Percentiles rank a stretch among this genome's conserved stretches.
Conservation (phyloP, 2,888 invertebrate species). For the Nymphalis urticae region DNA sequence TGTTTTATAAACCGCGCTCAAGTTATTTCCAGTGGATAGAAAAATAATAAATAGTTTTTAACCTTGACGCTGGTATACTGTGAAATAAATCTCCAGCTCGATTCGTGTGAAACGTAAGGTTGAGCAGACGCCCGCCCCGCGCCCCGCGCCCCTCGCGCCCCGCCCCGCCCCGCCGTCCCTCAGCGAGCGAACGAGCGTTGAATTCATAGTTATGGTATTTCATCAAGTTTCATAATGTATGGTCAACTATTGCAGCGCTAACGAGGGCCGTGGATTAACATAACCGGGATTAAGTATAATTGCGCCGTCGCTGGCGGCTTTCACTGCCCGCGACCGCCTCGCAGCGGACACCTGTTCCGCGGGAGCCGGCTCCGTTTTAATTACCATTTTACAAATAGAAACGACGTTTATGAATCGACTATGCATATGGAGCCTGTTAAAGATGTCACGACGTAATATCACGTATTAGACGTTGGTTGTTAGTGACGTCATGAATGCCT, state of each 20-base stretch:
- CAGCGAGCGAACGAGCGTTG: not conserved
- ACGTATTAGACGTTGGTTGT: no score
- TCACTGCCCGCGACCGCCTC: constrained; percentile 3
- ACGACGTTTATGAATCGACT: not conserved
- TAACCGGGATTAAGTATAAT: constrained; percentile 13
- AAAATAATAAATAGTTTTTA: constrained; percentile 13
- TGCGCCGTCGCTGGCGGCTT: not conserved
- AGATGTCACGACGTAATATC: not conserved
- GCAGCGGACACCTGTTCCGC: not conserved
- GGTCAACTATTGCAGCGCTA: not conserved
- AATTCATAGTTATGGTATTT: constrained; percentile 13
- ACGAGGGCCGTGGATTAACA: constrained; percentile 15
- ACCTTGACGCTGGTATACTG: not conserved
- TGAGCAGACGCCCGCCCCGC: constrained; percentile 1
- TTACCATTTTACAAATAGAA: not conserved
- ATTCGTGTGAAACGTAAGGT: constrained; percentile 1
- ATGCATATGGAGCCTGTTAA: not conserved
- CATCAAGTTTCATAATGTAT: constrained; percentile 13
- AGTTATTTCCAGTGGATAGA: not conserved
- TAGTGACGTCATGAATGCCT: no score
- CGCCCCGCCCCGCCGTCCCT: no score
- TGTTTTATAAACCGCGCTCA: not conserved
- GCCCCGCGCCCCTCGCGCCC: no score
- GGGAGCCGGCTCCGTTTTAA: not conserved
- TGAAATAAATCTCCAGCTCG: not conserved